Percentiles rank a stretch among this genome's conserved stretches.
phyloP scores from a whole-genome alignment of 1,140 invertebrate genomes.

The Brachystomella parvula region DNA sequence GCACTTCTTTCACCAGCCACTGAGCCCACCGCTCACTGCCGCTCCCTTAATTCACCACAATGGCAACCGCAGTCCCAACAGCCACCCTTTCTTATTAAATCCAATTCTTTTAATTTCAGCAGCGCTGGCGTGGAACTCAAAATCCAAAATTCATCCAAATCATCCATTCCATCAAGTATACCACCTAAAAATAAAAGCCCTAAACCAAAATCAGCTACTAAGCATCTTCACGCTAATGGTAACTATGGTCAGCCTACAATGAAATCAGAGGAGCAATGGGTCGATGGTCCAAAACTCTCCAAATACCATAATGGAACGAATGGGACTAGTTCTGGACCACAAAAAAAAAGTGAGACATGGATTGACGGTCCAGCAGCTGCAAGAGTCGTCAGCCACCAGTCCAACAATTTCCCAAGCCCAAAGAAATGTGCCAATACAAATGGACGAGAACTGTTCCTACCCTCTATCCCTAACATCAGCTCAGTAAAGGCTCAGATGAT shows the following conservation, averaged over 20 bases:
- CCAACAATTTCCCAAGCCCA: constrained; percentile 37
- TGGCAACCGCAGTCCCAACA: no score
- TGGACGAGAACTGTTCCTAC: background rate
- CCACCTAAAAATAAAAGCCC: constrained; percentile 39
- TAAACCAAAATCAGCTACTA: constrained; percentile 30
- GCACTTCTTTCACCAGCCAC: no score
- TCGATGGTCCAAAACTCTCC: constrained; percentile 83
- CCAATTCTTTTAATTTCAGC: constrained; percentile 15
- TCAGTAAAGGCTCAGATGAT: constrained; percentile 57
- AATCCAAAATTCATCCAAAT: constrained; percentile 13
- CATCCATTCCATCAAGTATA: constrained; percentile 7
- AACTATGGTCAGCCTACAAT: constrained; percentile 13
- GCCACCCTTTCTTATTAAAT: no score
- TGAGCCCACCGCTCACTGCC: no score
- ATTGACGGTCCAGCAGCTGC: constrained; percentile 66
- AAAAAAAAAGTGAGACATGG: constrained; percentile 74
- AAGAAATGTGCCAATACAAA: constrained; percentile 38
- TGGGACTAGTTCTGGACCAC: background rate
- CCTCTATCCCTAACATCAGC: constrained; percentile 12
- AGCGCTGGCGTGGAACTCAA: constrained; percentile 21
- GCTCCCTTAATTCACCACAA: no score
- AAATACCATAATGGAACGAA: constrained; percentile 44
- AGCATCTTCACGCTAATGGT: constrained; percentile 10
- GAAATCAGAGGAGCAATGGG: constrained; percentile 76
- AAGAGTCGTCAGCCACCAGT: constrained; percentile 34